Percentiles rank a stretch among this genome's conserved stretches.
Conservation (phyloP, 2,888 invertebrate species). For the Melanotus villosus region DNA sequence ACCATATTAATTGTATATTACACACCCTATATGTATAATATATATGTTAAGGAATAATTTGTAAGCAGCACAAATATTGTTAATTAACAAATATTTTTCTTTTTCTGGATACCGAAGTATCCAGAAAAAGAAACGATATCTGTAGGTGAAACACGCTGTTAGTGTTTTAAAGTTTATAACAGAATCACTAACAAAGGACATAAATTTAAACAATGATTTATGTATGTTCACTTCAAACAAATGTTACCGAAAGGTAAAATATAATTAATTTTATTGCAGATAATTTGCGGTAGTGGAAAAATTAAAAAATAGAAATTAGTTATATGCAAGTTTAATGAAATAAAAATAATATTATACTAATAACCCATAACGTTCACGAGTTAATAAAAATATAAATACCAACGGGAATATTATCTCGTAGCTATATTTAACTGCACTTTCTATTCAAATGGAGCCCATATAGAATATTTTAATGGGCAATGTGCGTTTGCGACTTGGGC, state of each 20-base stretch:
- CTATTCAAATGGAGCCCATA: slow-evolving; percentile 48
- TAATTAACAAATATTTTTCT: no score
- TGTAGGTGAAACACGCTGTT: no score
- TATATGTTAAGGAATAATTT: no score
- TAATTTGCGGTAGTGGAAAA: not conserved
- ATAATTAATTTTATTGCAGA: slow-evolving; percentile 3
- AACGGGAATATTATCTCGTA: slow-evolving; percentile 42
- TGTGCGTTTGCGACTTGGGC: slow-evolving; percentile 40
- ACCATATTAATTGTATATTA: no score
- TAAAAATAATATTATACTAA: slow-evolving; percentile 30
- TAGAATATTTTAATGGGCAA: slow-evolving; percentile 50
- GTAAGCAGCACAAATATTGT: no score
- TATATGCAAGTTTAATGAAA: slow-evolving; percentile 18
- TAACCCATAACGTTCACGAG: slow-evolving; percentile 34
- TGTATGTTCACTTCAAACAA: not conserved
- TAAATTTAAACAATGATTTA: not conserved
- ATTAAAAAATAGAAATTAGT: not conserved
- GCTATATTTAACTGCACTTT: slow-evolving; percentile 46
- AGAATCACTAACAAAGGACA: not conserved
- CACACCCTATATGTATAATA: no score
- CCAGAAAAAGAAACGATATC: no score
- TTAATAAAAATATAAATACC: slow-evolving; percentile 42
- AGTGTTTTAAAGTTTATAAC: no score
- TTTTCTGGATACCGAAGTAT: no score
- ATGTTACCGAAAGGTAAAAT: not conserved